Conservation (phyloP, 2,113 vertebrate genomes). For the Bubo scandiacus region DNA sequence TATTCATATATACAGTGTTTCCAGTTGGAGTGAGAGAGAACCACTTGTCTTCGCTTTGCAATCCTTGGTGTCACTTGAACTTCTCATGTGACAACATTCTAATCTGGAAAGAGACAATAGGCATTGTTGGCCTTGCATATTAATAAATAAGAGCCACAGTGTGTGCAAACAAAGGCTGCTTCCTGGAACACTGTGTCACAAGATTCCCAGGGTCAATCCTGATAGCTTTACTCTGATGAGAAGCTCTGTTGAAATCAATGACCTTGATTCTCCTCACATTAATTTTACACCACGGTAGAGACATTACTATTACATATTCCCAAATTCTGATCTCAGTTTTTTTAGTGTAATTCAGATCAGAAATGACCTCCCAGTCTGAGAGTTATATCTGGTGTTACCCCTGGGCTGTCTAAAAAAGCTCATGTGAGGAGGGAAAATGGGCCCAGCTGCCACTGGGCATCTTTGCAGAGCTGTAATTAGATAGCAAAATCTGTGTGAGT, state of each 20-base stretch:
- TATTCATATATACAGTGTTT: constrained; percentile 38
- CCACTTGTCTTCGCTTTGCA: constrained; percentile 59
- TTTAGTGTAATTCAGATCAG: neutral
- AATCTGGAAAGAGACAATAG: constrained; percentile 59
- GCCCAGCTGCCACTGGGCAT: neutral
- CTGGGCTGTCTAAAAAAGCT: neutral
- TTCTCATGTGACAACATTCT: constrained; percentile 60
- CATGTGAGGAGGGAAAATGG: neutral
- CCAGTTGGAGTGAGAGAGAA: constrained; percentile 6
- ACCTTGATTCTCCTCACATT: neutral
- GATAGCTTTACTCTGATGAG: neutral
- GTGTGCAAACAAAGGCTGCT: constrained; percentile 71
- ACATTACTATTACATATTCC: neutral
- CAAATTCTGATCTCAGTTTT: neutral
- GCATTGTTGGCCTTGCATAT: constrained; percentile 59
- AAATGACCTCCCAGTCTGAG: neutral
- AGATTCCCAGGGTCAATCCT: constrained; percentile 58
- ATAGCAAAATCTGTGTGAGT: neutral
- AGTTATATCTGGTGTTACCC: fast-evolving
- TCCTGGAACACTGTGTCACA: constrained; percentile 70
- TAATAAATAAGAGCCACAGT: constrained; percentile 67
- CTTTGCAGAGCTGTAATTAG: neutral
- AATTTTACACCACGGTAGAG: neutral
- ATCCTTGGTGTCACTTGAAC: constrained; percentile 62
- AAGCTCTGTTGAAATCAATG: constrained; percentile 9